Evolutionary conservation across 35 echinoderm and acorn worm genomes (phyloP).

Genomic region (Ophioderma brevispina): DNA sequence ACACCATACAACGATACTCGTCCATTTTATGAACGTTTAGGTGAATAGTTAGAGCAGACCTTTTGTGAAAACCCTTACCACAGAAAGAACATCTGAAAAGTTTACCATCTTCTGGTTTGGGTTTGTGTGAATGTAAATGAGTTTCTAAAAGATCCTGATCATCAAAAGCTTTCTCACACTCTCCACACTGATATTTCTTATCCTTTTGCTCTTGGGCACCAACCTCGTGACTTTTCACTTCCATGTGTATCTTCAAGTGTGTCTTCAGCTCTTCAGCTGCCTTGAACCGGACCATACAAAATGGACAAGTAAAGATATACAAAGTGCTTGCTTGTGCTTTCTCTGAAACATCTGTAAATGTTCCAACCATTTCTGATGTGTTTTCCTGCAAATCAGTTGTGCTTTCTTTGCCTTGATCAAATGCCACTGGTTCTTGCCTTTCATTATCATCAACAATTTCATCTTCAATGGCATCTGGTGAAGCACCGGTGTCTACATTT

Average conservation of each 20-base stretch:
- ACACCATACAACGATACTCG: neutral
- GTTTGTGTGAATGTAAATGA: neutral
- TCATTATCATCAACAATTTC: neutral
- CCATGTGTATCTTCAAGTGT: neutral
- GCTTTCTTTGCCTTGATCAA: neutral
- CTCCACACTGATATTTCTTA: neutral
- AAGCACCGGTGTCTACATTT: neutral
- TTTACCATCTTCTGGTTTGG: neutral
- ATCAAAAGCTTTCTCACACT: slow-evolving; percentile 10
- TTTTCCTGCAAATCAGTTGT: neutral
- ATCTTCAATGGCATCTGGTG: neutral
- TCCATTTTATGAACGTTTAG: neutral
- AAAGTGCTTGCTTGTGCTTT: neutral
- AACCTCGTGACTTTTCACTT: neutral
- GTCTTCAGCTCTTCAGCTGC: neutral
- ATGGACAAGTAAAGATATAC: neutral
- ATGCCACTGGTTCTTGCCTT: neutral
- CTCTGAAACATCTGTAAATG: too few relatives aligned
- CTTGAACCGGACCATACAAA: neutral
- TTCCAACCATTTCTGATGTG: neutral
- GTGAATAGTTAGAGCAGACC: neutral
- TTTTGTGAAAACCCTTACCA: neutral
- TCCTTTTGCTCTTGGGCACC: neutral
- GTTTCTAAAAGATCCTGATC: neutral
- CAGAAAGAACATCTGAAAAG: neutral